Evolutionary conservation across 2,888 invertebrate species (phyloP).

Genomic region (Acrobasis suavella): DNA sequence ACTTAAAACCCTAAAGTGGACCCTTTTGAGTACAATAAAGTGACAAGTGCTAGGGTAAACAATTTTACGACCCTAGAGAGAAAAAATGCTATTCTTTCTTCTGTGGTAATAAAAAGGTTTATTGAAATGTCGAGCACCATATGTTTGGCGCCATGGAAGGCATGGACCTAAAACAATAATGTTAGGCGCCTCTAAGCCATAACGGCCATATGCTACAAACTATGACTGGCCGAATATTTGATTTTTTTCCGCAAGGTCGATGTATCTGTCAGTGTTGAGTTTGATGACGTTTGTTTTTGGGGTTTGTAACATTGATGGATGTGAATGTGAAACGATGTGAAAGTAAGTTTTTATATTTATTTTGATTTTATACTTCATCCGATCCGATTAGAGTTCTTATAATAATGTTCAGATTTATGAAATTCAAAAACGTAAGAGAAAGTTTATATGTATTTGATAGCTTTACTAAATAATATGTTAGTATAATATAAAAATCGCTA

Average conservation of each 20-base stretch:
- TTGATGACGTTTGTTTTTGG: background rate
- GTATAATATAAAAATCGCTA: no score
- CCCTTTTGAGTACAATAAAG: conserved; percentile 42
- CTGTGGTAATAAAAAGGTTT: conserved; percentile 19
- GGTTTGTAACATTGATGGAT: background rate
- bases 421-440: no score
- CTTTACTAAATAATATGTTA: background rate
- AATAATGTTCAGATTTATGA: no score
- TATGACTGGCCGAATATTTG: conserved; percentile 13
- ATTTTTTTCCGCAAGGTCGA: conserved; percentile 13
- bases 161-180: conserved; percentile 64
- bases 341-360: background rate
- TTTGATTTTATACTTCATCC: no score
- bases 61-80: conserved; percentile 57
- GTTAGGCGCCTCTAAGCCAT: conserved; percentile 46
- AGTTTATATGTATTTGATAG: no score
- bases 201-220: conserved; percentile 29
- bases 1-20: conserved; percentile 42
- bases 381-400: no score
- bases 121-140: conserved; percentile 53
- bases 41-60: conserved; percentile 67
- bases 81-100: conserved; percentile 56
- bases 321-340: background rate
- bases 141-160: conserved; percentile 75
- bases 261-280: conserved; percentile 6